Conservation (phyloP, 2,113 vertebrate genomes). For the Psophia crepitans region DNA sequence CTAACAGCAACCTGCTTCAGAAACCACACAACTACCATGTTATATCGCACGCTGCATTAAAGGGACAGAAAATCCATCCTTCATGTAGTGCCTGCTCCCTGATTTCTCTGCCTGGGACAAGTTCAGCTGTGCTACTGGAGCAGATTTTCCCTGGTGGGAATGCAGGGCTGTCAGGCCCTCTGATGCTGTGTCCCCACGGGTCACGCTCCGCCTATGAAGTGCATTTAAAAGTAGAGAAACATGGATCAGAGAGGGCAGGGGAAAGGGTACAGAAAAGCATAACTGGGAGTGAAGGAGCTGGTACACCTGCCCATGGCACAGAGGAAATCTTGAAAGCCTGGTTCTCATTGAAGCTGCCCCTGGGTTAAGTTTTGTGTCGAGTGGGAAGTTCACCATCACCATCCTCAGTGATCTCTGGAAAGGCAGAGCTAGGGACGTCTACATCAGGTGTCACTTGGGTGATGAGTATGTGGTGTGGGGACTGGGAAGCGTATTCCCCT, state of each 20-base stretch:
- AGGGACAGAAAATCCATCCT: neutral
- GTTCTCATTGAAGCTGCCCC: neutral
- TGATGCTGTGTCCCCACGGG: neutral
- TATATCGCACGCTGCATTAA: no score
- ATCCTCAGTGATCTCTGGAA: neutral
- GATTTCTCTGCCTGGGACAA: neutral
- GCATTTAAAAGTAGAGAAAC: neutral
- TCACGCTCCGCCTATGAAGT: neutral
- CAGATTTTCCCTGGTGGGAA: neutral
- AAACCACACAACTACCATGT: neutral
- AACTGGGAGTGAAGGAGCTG: neutral
- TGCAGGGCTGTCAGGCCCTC: neutral
- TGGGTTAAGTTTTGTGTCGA: neutral
- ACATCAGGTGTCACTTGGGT: neutral
- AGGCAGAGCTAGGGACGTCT: no score
- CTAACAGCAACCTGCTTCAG: neutral
- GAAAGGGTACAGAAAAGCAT: neutral
- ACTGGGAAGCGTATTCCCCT: neutral
- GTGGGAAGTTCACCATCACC: neutral
- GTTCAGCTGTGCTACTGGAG: neutral
- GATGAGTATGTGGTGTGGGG: accelerated
- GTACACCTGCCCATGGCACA: neutral
- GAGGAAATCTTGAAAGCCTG: neutral
- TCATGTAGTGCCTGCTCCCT: neutral
- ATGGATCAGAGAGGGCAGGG: neutral